Evolutionary conservation across 2,797 vertebrate genomes (phyloP), one percentile per base, ranked within the genome.

Genomic region (Varecia variegata): DNA sequence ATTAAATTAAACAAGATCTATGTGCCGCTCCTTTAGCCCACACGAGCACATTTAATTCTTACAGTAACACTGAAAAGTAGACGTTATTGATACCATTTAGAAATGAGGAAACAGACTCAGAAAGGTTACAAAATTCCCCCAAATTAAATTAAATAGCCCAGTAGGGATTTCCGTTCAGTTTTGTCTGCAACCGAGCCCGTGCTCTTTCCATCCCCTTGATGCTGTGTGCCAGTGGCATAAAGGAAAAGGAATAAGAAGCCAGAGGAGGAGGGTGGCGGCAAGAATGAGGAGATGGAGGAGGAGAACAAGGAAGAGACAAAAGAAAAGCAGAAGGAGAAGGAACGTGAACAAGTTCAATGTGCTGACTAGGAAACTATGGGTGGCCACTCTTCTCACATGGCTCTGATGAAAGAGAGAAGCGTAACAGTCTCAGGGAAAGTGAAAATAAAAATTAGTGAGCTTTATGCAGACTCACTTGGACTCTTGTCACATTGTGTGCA

Each of bases 161-260:
- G 9, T 1, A 79, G 10, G 21, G 43, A 58, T 43, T 79, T 40
- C 6, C 13, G 0, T 21, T 93, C 38, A 7, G 0, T 58, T 38
- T 35, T 60, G 10, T 47, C 54, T 67, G 58, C 21, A 32, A 32
- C 17, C 38, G 5, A 20, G 21, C 4, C 23, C 2, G 6, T 35
- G 38, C 2, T n/a, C 14, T 32, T 56, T 62, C 18, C 35, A 9
- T 23, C 30, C 43, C 1, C 0, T 5, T 9, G 11, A 5, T 8
- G 27, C 40, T 70, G 30, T 7, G 40, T 3, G 12, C 43, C 21
- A 0, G 3, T 50, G 25, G 35, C 40, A 38, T 11, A 20, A 30
- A 54, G 27, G 14, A 50, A 89, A 65, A 43, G 38, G 60, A 62
- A 38, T 32, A 45, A 95, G 14, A 83, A 67, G 12, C 67, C 18